Evolutionary conservation across 2,797 vertebrate species (phyloP).

Genomic region (Chaenodraco wilsoni): DNA sequence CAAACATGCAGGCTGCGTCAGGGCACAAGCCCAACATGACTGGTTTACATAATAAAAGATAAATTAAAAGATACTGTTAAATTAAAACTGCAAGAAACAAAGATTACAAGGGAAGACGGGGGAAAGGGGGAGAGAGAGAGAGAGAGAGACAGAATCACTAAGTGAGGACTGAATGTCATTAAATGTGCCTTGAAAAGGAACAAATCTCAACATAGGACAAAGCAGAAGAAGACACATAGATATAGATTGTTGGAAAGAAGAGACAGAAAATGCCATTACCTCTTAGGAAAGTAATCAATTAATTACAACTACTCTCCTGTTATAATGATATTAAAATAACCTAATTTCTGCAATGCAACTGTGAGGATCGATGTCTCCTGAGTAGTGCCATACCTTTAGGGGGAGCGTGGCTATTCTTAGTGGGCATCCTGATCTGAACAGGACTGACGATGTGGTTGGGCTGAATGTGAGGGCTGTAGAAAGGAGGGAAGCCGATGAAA

Average conservation of each 20-base stretch:
- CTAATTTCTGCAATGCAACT: neutral
- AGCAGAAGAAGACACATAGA: conserved; percentile 45
- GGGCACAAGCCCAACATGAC: conserved; percentile 68
- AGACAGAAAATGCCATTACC: conserved; percentile 23
- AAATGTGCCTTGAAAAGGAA: conserved; percentile 60
- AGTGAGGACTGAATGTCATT: conserved; percentile 69
- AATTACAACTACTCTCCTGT: conserved; percentile 14
- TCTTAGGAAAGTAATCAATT: conserved; percentile 27
- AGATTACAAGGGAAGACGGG: conserved; percentile 63
- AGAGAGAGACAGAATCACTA: conserved; percentile 65
- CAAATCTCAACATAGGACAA: conserved; percentile 65
- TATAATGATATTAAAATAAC: neutral
- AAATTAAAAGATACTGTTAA: conserved; percentile 81
- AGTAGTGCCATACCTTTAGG: conserved; percentile 87
- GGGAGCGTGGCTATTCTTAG: conserved; percentile 88
- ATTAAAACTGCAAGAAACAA: conserved; percentile 73
- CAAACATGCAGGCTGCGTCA: conserved; percentile 63
- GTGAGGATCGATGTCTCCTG: conserved; percentile 13
- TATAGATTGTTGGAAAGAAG: conserved; percentile 28
- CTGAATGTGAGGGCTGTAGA: conserved; percentile 91
- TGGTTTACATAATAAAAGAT: conserved; percentile 80
- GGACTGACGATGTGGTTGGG: conserved; percentile 89
- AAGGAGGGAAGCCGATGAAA: conserved; percentile 91
- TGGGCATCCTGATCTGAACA: conserved; percentile 88
- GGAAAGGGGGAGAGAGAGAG: conserved; percentile 28